phyloP scores from a whole-genome alignment of 2,797 vertebrate genomes.

The Spea hammondii region DNA sequence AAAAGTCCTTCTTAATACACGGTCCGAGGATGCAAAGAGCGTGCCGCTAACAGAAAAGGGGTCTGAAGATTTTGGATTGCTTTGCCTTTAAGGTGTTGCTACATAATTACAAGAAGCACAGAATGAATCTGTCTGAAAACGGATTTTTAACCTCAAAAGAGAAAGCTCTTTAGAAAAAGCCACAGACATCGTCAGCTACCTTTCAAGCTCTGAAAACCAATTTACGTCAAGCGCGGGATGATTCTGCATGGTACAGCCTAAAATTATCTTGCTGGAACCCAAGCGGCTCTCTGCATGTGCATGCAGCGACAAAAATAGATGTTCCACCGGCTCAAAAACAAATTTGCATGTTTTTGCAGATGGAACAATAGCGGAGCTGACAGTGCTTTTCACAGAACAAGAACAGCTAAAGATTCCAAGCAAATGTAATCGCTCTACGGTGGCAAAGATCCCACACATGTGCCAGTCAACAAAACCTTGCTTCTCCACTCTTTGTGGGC shows the following conservation, averaged over 20 bases:
- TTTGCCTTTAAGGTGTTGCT: constrained; percentile 28
- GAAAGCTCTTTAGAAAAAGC: constrained; percentile 38
- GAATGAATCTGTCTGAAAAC: constrained; percentile 45
- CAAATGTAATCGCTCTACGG: constrained; percentile 43
- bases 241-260: constrained; percentile 47
- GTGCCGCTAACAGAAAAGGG: neutral
- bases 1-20: neutral
- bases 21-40: neutral
- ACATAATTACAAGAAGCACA: constrained; percentile 41
- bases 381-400: constrained; percentile 49
- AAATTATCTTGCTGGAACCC: constrained; percentile 52
- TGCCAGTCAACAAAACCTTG: constrained; percentile 25
- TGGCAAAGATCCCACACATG: constrained; percentile 48
- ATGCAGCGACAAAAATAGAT: constrained; percentile 50
- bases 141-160: constrained; percentile 46
- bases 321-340: constrained; percentile 50
- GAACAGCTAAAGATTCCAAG: constrained; percentile 48
- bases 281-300: constrained; percentile 48
- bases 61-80: neutral
- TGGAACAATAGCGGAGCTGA: constrained; percentile 51
- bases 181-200: constrained; percentile 46
- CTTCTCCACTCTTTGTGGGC: neutral
- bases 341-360: constrained; percentile 51
- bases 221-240: constrained; percentile 51
- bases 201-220: constrained; percentile 48